Base-by-base conservation (phyloP, 2,797 vertebrate genomes). In the Erethizon dorsatum region DNA sequence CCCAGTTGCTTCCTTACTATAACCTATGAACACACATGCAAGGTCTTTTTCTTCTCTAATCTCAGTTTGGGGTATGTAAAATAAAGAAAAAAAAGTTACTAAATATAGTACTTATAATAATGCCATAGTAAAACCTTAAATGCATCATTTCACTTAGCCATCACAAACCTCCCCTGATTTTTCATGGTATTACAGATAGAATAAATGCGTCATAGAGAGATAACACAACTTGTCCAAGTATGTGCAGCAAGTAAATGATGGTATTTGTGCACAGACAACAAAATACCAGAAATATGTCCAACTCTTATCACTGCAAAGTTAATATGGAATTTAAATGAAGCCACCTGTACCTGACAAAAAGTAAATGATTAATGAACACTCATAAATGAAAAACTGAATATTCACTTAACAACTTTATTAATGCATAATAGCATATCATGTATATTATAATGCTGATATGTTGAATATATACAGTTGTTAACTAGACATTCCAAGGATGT, bases 321-420 rank as follows among this genome's bases (percentile, higher is more conserved):
- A 90, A 94, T 52, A 83, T 6, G 11, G 4, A 83, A 85, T 98
- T 88, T 94, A 96, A 85, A 95, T 75, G 31, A 79, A 57, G 80
- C 4, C 10, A 71, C 8, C 59, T 54, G 10, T 86, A 41, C 6
- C 61, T 92, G 67, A 41, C 28, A 88, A 78, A 83, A 28, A 83
- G 50, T 88, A 82, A 88, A 75, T 80, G 31, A 17, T 94, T 69
- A 92, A 73, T n/a, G 91, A 94, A 75, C 88, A 92, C 47, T 89
- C 82, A 14, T 69, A 83, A 84, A 95, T 61, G 26, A 94, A 52
- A 63, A 63, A 93, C 33, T 94, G 26, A 95, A 79, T 56, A 7
- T 67, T 87, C 37, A 33, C 12, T 82, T 75, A 95, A 65, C 41
- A 93, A 59, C 13, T 77, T 80, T 47, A 90, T 86, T 80, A 94